phyloP scores from a whole-genome alignment of 2,113 vertebrate genomes.

The Phaethon lepturus region DNA sequence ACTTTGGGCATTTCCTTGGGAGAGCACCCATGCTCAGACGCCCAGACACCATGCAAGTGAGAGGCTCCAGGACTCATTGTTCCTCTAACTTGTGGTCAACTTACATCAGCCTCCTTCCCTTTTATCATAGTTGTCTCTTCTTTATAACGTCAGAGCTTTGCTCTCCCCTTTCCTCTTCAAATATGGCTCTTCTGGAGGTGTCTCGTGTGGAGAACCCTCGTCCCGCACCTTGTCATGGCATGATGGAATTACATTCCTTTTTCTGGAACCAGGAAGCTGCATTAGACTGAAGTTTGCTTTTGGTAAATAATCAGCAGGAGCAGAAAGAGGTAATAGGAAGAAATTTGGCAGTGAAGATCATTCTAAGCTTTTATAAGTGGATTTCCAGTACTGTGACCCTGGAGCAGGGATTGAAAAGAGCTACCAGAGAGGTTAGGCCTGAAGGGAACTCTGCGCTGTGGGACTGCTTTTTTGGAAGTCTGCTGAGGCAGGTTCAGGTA shows the following conservation, averaged over 20 bases:
- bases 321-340: not conserved
- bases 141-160: not conserved
- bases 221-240: not conserved
- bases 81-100: not conserved
- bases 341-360: not conserved
- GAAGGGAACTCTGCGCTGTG: not conserved
- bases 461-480: not conserved
- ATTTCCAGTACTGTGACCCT: conserved; percentile 2
- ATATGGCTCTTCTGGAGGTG: not conserved
- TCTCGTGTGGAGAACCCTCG: fast-evolving
- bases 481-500: not conserved
- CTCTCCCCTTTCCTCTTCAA: not conserved
- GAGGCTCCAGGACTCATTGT: not conserved
- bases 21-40: not conserved
- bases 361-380: not conserved
- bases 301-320: conserved; percentile 3
- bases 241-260: not conserved
- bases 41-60: not conserved
- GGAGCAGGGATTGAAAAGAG: not conserved
- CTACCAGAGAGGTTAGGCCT: not conserved
- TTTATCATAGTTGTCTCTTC: not conserved
- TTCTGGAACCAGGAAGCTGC: not conserved
- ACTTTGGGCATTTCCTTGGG: not conserved
- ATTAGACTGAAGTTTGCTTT: not conserved
- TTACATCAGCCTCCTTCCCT: not conserved